Conservation (phyloP, 1,140 invertebrate genomes). For the Pseudomyrmex cubaensis region DNA sequence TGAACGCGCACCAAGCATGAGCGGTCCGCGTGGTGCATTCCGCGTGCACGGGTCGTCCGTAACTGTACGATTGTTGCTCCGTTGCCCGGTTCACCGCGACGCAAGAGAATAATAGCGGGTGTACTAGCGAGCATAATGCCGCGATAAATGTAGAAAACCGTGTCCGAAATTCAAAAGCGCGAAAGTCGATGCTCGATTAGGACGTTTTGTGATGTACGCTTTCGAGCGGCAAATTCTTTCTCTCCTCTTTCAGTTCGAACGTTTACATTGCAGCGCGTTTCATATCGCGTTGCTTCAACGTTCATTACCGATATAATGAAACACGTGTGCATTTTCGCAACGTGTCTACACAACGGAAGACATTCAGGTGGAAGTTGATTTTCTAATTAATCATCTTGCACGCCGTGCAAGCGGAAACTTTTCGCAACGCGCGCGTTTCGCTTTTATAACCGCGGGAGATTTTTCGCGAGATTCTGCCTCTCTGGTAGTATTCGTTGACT, state of each 20-base stretch:
- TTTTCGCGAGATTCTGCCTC: slow-evolving; percentile 8
- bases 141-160: slow-evolving; percentile 13
- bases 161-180: not conserved
- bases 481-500: not conserved
- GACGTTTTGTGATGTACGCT: not conserved
- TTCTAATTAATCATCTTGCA: not conserved
- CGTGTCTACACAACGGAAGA: not conserved
- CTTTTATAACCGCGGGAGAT: slow-evolving; percentile 3
- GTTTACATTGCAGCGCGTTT: not conserved
- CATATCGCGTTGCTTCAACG: not conserved
- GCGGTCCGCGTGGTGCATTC: not conserved
- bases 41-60: slow-evolving; percentile 1
- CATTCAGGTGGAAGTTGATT: not conserved
- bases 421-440: not conserved
- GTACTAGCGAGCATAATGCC: not conserved
- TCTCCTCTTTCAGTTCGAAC: not conserved
- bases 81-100: slow-evolving; percentile 4
- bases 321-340: not conserved
- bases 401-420: too few species aligned
- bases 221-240: not conserved
- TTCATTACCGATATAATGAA: not conserved
- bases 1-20: not conserved
- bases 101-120: not conserved
- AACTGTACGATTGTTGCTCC: slow-evolving; percentile 3
- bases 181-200: not conserved